Base-by-base conservation (phyloP, 2,888 invertebrate species). In the Phalera bucephala region DNA sequence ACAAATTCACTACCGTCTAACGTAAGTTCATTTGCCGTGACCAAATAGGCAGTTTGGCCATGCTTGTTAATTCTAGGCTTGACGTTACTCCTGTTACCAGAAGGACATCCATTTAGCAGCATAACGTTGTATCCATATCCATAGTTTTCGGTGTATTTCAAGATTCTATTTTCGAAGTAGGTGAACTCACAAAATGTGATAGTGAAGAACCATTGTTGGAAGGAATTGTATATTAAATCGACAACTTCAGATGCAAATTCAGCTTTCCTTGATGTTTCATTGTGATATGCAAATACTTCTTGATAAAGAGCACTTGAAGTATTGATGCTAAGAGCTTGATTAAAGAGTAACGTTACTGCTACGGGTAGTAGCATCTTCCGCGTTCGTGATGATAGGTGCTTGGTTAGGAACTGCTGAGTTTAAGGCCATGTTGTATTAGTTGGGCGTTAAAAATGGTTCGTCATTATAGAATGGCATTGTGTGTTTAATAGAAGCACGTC, bases 121-220 rank as follows among this genome's bases (percentile, higher is more conserved):
- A 87, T 54, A 6, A 87, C 81, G 28, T 88, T 83, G 41, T 86
- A 83, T 20, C 86, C 86, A 38, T 77, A 48, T 2, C 68, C 78
- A 40, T 66, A 77, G 31, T 70, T 84, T 52, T 88, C 86, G 0
- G 79, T 84, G 44, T 82, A 82, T 53, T 83, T 84, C 5, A 89
- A 57, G 19, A 89, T 80, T 47, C 80, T 74, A 47, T 86, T 89
- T 37, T 89, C 89, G 33, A 88, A 86, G 45, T 86, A 86, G 3
- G 87, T 85, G 47, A 87, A 88, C 11, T 89, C 82, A 44, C 88
- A 88, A 42, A 85, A 86, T 2, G 84, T 84, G 21, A 88, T 60
- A 0, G 89, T 89, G 41, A 83, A 88, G 42, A 75, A 88, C 86
- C 87, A 86, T 46, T 85, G 86, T 0, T 64, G 64, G 60, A 87